Base-by-base conservation (phyloP, 1,140 invertebrate genomes). In the Drosophila tropicalis region DNA sequence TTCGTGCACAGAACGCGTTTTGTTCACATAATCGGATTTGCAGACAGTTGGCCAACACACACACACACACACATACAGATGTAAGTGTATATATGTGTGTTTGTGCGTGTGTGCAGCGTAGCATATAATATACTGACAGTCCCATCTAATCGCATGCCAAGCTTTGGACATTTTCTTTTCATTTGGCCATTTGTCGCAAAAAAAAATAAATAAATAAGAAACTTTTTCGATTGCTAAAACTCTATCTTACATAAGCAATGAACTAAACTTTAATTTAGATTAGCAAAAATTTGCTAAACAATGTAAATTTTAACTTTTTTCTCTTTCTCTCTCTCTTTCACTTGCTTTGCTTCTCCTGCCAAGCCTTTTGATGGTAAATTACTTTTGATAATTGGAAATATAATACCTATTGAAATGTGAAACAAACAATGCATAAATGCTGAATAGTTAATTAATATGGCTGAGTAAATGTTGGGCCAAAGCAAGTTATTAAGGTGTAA, bases 21-120 rank as follows among this genome's bases (percentile, higher is more conserved):
- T 78, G 80, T 66, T 79, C 85, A 67, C 84, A 84, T 89, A 87
- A 89, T 87, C 84, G 80, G 84, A 89, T 89, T 89, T 89, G 57
- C 58, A 62, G 58, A 25, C 58, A 36, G 22, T 61, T 61, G 34
- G 17, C n/a, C 36, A 41, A 66, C 19, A 62, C 34, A 62, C 19
- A 56, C 54, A 34, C 44, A 47, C 36, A 36, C 55, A 62, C 13
- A 56, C 6, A 1, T 9, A 32, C 15, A 13, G 1, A 22, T 3
- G 22, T 1, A 22, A 22, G 2, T 25, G 25, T 25, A 25, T 25
- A 25, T 29, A 41, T 12, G 12, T 58, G 12, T 36, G 17, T 39
- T 5, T 58, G 12, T 36, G 17, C 13, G 55, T 57, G 22, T 57
- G 15, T 39, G 10, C 60, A 29, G 29, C 29, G 29, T 1, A 29